Percentiles rank a stretch among this genome's conserved stretches.
phyloP scores from a whole-genome alignment of 2,888 invertebrate genomes.

The Lasioglossum leucozonium region DNA sequence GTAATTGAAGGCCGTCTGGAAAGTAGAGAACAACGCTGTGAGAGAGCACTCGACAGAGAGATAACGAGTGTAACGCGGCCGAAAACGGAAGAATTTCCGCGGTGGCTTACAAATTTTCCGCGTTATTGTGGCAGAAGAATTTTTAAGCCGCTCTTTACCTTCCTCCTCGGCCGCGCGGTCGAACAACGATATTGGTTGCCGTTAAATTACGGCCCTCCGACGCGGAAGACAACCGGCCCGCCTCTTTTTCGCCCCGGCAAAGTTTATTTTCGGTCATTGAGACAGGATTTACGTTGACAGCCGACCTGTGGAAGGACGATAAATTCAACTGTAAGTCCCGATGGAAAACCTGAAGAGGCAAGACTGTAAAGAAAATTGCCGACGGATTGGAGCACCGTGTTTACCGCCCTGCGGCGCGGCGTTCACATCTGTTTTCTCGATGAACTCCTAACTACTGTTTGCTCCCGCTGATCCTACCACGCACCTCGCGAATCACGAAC shows the following conservation, averaged over 20 bases:
- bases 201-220: constrained; percentile 43
- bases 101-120: constrained; percentile 37
- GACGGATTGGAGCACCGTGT: constrained; percentile 37
- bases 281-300: constrained; percentile 58
- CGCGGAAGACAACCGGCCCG: constrained; percentile 42
- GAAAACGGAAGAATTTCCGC: constrained; percentile 9
- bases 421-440: constrained; percentile 12
- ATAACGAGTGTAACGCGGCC: background rate
- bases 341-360: constrained; percentile 25
- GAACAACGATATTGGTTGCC: constrained; percentile 47
- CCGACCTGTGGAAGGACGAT: constrained; percentile 42
- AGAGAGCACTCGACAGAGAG: background rate
- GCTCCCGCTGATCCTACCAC: constrained; percentile 9
- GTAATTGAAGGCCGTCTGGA: background rate
- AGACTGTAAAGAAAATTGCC: constrained; percentile 42
- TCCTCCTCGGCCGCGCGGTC: background rate
- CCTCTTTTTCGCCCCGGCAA: constrained; percentile 17
- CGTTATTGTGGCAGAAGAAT: constrained; percentile 49
- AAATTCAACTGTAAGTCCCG: constrained; percentile 41
- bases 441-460: constrained; percentile 8
- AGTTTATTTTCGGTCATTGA: constrained; percentile 59
- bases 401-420: background rate
- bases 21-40: background rate
- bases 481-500: background rate
- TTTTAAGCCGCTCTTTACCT: constrained; percentile 7